Percentiles rank a stretch among this genome's conserved stretches.
phyloP scores from a whole-genome alignment of 2,797 vertebrate genomes.

The Lepus oiostolus region DNA sequence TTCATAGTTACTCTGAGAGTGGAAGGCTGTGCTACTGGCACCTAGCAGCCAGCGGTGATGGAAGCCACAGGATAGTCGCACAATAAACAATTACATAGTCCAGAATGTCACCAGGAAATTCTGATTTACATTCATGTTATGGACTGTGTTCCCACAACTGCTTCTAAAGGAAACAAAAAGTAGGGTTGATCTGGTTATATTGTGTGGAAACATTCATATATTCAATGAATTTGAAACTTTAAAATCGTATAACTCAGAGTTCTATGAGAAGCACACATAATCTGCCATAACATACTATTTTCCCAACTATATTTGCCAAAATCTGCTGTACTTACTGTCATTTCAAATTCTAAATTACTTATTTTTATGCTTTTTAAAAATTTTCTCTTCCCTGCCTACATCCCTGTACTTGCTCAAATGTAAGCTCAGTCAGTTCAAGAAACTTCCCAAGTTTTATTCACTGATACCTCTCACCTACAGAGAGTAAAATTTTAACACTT shows the following conservation, averaged over 20 bases:
- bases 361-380: background rate
- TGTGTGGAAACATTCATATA: background rate
- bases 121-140: background rate
- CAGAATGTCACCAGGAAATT: background rate
- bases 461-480: background rate
- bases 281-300: background rate
- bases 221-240: background rate
- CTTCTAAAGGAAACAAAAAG: background rate
- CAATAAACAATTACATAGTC: background rate
- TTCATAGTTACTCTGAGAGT: background rate
- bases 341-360: background rate
- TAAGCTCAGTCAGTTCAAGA: background rate
- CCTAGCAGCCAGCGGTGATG: background rate
- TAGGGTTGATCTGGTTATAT: background rate
- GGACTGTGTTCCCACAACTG: background rate
- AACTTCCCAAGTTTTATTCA: background rate
- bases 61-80: background rate
- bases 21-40: background rate
- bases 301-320: too few species aligned
- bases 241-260: background rate
- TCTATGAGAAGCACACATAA: background rate
- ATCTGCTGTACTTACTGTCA: background rate
- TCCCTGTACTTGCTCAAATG: background rate
- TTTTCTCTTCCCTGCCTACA: background rate
- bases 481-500: background rate